Conservation (phyloP, 2,888 invertebrate species). For the Dioctria linearis region DNA sequence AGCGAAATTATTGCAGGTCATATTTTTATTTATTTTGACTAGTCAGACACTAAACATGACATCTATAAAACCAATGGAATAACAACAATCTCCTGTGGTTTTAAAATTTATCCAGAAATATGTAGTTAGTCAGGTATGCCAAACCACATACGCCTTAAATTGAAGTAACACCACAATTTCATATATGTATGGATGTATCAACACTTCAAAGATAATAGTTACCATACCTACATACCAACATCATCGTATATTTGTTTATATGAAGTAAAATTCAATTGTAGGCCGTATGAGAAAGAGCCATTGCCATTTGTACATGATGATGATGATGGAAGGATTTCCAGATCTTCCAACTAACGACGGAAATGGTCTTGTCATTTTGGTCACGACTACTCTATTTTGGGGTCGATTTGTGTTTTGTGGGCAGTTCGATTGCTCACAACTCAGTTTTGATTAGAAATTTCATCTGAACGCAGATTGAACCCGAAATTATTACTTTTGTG, state of each 20-base stretch:
- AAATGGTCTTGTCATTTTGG: slow-evolving; percentile 8
- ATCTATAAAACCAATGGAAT: not conserved
- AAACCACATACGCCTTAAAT: not conserved
- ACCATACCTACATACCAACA: not conserved
- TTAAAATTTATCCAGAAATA: slow-evolving; percentile 19
- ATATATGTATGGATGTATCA: not conserved
- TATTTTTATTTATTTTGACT: slow-evolving; percentile 21
- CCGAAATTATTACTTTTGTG: slow-evolving; percentile 17
- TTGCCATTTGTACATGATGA: no score
- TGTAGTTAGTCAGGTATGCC: not conserved
- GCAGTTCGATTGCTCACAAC: slow-evolving; percentile 27
- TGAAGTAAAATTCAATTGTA: not conserved
- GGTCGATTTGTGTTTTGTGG: slow-evolving; percentile 36
- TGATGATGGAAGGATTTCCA: slow-evolving; percentile 29
- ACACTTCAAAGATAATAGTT: not conserved
- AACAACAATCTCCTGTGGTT: not conserved
- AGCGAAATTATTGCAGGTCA: slow-evolving; percentile 20
- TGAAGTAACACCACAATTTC: not conserved
- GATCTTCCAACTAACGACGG: not conserved
- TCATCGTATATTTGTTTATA: no score
- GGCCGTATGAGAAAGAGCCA: not conserved
- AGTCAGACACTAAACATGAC: no score
- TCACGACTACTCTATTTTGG: slow-evolving; percentile 18
- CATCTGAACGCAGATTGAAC: slow-evolving; percentile 23
- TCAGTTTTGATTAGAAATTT: slow-evolving; percentile 15